Evolutionary conservation across 2,797 vertebrate species (phyloP).

Genomic region (Periparus ater): DNA sequence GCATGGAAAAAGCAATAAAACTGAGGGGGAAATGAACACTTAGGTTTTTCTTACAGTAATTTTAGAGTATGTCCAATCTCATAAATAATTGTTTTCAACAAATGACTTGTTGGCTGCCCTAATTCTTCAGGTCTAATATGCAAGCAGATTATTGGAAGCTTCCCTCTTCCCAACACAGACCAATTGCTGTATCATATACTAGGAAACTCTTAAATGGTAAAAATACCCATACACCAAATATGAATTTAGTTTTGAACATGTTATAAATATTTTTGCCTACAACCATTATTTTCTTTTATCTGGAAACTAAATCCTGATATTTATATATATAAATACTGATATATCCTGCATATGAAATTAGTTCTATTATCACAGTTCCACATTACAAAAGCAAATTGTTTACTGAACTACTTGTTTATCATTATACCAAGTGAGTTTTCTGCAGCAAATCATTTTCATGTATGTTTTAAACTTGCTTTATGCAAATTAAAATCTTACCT

Average conservation of each 20-base stretch:
- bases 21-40: background rate
- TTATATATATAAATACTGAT: background rate
- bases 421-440: background rate
- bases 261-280: background rate
- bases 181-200: background rate
- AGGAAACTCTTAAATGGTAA: background rate
- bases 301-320: background rate
- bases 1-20: background rate
- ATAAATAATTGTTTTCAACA: background rate
- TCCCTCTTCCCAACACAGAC: background rate
- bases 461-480: background rate
- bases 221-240: background rate
- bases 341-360: background rate
- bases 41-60: background rate
- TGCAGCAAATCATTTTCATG: background rate
- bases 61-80: background rate
- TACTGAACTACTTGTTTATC: background rate
- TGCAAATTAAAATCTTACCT: constrained; percentile 70
- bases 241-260: background rate
- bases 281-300: background rate
- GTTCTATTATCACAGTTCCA: background rate
- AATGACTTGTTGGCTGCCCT: background rate
- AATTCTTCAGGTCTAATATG: background rate
- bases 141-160: background rate
- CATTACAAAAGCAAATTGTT: background rate